Conservation (phyloP, 2,888 invertebrate species). For the Petrolisthes manimaculis region DNA sequence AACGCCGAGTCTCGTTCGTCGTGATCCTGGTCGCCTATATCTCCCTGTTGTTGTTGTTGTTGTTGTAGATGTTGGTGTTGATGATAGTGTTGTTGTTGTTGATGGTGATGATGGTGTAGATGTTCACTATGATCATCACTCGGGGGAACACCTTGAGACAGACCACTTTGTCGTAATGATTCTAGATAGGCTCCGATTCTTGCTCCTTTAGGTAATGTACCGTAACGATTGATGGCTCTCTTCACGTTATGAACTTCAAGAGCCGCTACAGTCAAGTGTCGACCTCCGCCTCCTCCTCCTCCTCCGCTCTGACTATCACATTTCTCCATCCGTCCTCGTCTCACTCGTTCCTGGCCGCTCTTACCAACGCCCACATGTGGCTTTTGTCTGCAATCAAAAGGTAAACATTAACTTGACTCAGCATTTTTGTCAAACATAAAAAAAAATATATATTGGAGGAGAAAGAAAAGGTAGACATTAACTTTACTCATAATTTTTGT, state of each 20-base stretch:
- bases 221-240: slow-evolving; percentile 92
- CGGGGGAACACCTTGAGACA: slow-evolving; percentile 69
- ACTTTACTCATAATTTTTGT: background rate
- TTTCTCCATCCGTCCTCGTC: slow-evolving; percentile 60
- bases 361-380: slow-evolving; percentile 38
- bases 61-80: background rate
- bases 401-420: background rate
- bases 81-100: background rate
- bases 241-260: slow-evolving; percentile 96
- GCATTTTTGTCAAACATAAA: background rate
- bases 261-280: slow-evolving; percentile 72
- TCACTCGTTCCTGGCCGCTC: slow-evolving; percentile 38
- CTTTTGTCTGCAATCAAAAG: slow-evolving; percentile 48
- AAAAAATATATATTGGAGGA: too few relatives aligned
- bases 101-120: background rate
- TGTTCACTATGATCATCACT: slow-evolving; percentile 51
- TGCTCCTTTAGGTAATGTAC: slow-evolving; percentile 95
- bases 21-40: slow-evolving; percentile 72
- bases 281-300: slow-evolving; percentile 33
- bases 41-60: slow-evolving; percentile 37
- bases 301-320: slow-evolving; percentile 58
- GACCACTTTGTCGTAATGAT: slow-evolving; percentile 86
- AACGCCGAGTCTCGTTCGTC: slow-evolving; percentile 38
- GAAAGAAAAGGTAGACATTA: background rate
- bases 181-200: slow-evolving; percentile 96